Percentiles rank a stretch among this genome's conserved stretches.
Evolutionary conservation across 2,888 invertebrate species (phyloP).

Genomic region (Schizaphis graminum): DNA sequence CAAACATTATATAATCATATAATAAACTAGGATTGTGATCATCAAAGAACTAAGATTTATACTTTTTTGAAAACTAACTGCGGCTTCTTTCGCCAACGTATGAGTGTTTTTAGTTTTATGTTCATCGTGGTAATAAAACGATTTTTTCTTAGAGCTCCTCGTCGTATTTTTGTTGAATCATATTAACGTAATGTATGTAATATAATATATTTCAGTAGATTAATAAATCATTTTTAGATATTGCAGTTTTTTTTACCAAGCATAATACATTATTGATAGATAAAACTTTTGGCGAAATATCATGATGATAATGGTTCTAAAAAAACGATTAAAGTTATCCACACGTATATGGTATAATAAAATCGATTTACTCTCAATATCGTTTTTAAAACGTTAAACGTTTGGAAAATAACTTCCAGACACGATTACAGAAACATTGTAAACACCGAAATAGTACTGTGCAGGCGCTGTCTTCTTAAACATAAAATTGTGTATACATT

Average conservation of each 20-base stretch:
- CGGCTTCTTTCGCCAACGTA: not conserved
- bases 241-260: not conserved
- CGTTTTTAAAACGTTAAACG: no score
- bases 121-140: not conserved
- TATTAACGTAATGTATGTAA: not conserved
- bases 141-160: not conserved
- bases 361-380: no score
- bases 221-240: not conserved
- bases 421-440: no score
- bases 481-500: not conserved
- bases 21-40: not conserved
- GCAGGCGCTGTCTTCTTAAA: not conserved
- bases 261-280: not conserved
- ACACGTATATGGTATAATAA: no score
- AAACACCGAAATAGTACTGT: no score
- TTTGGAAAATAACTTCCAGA: no score
- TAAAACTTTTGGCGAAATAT: not conserved
- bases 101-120: not conserved
- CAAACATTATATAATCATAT: not conserved
- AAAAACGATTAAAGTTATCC: no score
- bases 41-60: not conserved
- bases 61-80: not conserved
- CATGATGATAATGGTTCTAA: not conserved
- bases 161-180: not conserved
- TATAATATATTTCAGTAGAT: not conserved